phyloP scores from a whole-genome alignment of 2,888 invertebrate genomes.

The Diarsia rubi region DNA sequence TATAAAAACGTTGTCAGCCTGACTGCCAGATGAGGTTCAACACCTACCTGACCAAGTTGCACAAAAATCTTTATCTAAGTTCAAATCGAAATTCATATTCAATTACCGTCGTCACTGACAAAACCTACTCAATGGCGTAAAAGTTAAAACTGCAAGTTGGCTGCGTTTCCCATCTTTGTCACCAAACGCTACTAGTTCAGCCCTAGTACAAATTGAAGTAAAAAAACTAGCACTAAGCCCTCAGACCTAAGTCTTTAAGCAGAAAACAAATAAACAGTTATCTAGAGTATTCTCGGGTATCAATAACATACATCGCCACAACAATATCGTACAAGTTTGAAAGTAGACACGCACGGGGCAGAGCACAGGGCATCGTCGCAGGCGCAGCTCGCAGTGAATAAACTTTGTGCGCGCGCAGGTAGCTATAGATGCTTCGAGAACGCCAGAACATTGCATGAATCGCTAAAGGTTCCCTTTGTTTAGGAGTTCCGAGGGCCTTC shows the following conservation, averaged over 20 bases:
- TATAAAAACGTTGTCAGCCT: not conserved
- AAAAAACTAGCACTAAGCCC: not conserved
- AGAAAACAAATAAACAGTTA: conserved; percentile 2
- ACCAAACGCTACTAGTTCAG: not conserved
- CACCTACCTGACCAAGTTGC: not conserved
- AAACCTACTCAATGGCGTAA: not conserved
- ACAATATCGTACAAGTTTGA: conserved; percentile 36
- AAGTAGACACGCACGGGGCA: conserved; percentile 27
- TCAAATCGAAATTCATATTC: not conserved
- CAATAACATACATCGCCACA: conserved; percentile 17
- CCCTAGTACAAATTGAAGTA: not conserved
- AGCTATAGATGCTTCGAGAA: conserved; percentile 64
- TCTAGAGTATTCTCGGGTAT: not conserved
- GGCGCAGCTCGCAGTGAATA: conserved; percentile 42
- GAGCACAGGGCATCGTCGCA: conserved; percentile 7
- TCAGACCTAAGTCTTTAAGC: not conserved
- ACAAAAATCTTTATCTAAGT: not conserved
- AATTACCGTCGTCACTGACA: not conserved
- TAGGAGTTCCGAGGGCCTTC: not conserved
- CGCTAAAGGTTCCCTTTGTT: conserved; percentile 40
- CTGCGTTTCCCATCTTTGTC: not conserved
- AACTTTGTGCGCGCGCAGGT: conserved; percentile 51
- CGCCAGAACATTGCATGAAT: conserved; percentile 25
- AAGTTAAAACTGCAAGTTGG: not conserved
- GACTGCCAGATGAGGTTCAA: not conserved